Conservation (phyloP, 1,140 invertebrate species). For the Eumaeus atala region DNA sequence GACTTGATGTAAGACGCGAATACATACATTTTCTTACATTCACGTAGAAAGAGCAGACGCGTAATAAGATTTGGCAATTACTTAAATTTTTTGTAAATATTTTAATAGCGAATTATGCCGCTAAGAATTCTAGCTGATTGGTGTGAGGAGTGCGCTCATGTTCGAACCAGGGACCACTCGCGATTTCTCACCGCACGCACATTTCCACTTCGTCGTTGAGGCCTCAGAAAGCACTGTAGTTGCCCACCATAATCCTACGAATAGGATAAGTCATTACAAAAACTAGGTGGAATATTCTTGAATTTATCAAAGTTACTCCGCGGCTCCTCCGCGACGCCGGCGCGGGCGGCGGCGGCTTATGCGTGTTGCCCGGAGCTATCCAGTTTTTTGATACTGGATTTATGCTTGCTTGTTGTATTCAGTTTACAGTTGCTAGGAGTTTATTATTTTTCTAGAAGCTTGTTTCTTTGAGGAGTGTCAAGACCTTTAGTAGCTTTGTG, state of each 20-base stretch:
- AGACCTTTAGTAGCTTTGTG: too few relatives aligned
- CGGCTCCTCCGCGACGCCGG: too few relatives aligned
- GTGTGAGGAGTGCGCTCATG: not conserved
- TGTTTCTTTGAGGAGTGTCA: too few relatives aligned
- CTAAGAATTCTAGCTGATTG: constrained; percentile 7
- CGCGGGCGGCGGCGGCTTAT: not conserved
- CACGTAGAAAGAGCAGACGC: constrained; percentile 6
- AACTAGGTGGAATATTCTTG: not conserved
- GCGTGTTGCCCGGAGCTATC: not conserved
- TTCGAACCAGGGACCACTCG: constrained; percentile 1
- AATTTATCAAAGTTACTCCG: too few relatives aligned
- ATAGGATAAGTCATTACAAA: not conserved
- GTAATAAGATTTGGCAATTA: not conserved
- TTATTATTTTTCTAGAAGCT: too few relatives aligned
- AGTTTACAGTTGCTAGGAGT: too few relatives aligned
- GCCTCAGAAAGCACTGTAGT: not conserved
- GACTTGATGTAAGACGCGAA: constrained; percentile 4
- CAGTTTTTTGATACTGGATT: too few relatives aligned
- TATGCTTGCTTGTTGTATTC: too few relatives aligned
- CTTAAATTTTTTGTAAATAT: not conserved
- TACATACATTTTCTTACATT: not conserved
- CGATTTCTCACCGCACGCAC: not conserved
- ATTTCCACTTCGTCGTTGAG: too few relatives aligned
- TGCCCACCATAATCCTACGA: not conserved
- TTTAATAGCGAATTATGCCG: constrained; percentile 3